Conservation (phyloP, 2,797 vertebrate genomes). For the Nyctibius grandis region DNA sequence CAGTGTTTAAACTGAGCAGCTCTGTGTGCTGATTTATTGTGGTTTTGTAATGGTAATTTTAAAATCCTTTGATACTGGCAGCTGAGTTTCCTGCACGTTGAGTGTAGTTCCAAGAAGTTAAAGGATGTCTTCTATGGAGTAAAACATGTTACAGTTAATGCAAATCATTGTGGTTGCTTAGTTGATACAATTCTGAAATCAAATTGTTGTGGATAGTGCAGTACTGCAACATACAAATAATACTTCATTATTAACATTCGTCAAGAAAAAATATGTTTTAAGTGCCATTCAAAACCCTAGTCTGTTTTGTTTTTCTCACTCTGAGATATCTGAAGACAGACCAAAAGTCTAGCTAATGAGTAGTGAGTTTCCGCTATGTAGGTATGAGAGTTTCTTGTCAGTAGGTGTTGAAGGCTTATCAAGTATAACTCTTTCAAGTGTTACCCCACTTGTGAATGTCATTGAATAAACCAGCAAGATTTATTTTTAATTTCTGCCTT, state of each 20-base stretch:
- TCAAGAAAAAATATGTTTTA: not conserved
- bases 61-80: not conserved
- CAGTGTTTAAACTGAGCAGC: not conserved
- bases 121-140: not conserved
- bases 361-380: not conserved
- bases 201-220: not conserved
- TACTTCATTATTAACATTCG: not conserved
- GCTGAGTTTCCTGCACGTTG: not conserved
- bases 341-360: not conserved
- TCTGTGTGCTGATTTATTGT: not conserved
- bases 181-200: not conserved
- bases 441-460: not conserved
- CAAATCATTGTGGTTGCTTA: not conserved
- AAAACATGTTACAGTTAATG: not conserved
- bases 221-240: not conserved
- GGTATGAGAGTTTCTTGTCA: not conserved
- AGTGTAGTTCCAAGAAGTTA: not conserved
- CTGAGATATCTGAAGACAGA: not conserved
- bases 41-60: not conserved
- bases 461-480: not conserved
- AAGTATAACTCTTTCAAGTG: not conserved
- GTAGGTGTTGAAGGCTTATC: not conserved
- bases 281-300: not conserved
- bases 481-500: not conserved
- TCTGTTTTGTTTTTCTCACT: not conserved